These are phyloP conservation scores for Anguilla pacifica DNA, from an alignment of 2,797 vertebrate species.

Conservation along the genomic window DNA sequence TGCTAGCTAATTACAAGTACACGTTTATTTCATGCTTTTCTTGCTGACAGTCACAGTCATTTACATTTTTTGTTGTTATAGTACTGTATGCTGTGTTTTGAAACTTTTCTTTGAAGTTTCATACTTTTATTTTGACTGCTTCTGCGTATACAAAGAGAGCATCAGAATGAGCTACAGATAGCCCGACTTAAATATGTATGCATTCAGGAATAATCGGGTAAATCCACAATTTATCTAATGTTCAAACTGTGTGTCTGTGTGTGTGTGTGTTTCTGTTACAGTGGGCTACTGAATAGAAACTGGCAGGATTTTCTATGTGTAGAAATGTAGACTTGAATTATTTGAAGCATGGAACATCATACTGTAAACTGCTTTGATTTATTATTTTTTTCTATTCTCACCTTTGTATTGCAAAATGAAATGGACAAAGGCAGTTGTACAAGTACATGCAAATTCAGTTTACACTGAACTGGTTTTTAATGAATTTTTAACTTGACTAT, in stretches of 20 bases:
- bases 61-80: constrained; percentile 3
- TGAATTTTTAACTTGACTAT: constrained; percentile 23
- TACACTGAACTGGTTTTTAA: constrained; percentile 29
- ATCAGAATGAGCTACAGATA: constrained; percentile 3
- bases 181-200: not conserved
- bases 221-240: not conserved
- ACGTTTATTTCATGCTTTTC: not conserved
- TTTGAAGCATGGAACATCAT: not conserved
- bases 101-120: not conserved
- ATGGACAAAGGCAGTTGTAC: constrained; percentile 17
- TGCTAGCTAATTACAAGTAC: not conserved
- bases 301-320: constrained; percentile 13
- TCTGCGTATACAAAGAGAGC: not conserved
- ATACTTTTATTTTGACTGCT: not conserved
- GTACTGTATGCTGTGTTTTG: constrained; percentile 8
- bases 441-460: constrained; percentile 20
- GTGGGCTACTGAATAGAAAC: constrained; percentile 18
- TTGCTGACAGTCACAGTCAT: not conserved
- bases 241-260: not conserved
- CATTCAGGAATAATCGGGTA: constrained; percentile 8
- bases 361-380: constrained; percentile 25
- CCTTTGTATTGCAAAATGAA: constrained; percentile 29
- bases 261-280: constrained; percentile 3
- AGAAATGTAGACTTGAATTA: constrained; percentile 17
- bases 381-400: constrained; percentile 1